phyloP scores from a whole-genome alignment of 2,113 vertebrate species.

The Acrocephalus arundinaceus region DNA sequence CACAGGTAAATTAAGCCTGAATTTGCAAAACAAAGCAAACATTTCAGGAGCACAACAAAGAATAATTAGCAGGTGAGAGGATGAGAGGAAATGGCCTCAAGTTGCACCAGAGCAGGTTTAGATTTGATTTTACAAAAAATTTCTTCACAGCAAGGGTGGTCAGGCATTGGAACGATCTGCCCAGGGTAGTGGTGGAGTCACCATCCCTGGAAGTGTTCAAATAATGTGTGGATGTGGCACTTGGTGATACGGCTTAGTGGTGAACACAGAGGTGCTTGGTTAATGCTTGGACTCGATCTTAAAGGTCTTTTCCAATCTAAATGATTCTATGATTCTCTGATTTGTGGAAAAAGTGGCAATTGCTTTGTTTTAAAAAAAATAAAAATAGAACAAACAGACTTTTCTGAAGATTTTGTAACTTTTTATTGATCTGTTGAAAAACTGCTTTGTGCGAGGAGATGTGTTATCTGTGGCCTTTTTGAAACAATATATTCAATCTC shows the following conservation, averaged over 20 bases:
- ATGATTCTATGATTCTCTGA: not conserved
- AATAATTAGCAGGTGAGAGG: not conserved
- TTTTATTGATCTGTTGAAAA: not conserved
- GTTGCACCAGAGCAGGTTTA: not conserved
- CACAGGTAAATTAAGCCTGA: not conserved
- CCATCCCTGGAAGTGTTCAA: not conserved
- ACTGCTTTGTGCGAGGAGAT: not conserved
- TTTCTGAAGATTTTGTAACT: not conserved
- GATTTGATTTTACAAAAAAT: not conserved
- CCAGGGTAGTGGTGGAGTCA: not conserved
- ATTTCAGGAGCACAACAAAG: not conserved
- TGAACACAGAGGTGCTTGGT: not conserved
- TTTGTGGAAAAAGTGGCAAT: not conserved
- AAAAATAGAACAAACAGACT: not conserved
- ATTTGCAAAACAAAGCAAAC: not conserved
- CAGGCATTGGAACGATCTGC: not conserved
- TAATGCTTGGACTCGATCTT: not conserved
- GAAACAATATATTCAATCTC: not conserved
- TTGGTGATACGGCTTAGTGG: not conserved
- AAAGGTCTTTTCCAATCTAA: not conserved
- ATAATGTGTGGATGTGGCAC: not conserved
- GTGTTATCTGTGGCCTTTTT: not conserved
- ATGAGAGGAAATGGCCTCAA: not conserved
- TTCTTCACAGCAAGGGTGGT: not conserved
- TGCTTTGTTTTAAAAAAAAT: not conserved